These are phyloP conservation scores for Exaiptasia diaphana DNA, from an alignment of 64 coral and sea anemone genomes.

Conservation along the genomic window DNA sequence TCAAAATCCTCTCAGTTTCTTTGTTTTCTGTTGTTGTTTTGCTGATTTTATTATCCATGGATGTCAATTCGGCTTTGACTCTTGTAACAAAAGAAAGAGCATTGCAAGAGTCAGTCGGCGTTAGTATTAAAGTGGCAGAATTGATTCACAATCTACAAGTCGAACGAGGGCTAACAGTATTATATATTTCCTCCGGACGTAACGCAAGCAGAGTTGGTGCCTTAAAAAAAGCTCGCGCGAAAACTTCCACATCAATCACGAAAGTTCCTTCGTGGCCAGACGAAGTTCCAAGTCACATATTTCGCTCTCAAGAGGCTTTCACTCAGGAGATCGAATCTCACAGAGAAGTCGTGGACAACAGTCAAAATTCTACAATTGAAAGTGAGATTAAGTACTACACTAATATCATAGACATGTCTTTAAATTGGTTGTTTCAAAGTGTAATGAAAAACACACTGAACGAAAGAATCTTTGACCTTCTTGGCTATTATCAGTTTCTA, in stretches of 20 bases:
- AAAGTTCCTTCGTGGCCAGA: neutral
- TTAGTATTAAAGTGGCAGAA: constrained; percentile 6
- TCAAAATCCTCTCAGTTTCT: constrained; percentile 44
- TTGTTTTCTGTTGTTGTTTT: constrained; percentile 17
- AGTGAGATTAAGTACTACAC: constrained; percentile 30
- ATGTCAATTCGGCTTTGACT: constrained; percentile 11
- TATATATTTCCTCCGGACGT: neutral
- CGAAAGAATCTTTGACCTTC: neutral
- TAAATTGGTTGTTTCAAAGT: constrained; percentile 14
- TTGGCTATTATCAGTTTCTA: constrained; percentile 44
- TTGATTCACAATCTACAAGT: constrained; percentile 10
- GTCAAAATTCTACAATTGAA: neutral
- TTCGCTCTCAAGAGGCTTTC: neutral
- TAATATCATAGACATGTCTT: neutral
- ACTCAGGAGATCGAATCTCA: neutral
- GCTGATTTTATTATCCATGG: constrained; percentile 24
- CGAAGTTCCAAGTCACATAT: neutral
- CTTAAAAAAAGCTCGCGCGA: neutral
- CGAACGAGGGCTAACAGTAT: neutral
- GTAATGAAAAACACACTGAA: neutral
- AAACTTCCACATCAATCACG: neutral
- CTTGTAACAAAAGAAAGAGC: neutral
- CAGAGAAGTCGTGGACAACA: neutral
- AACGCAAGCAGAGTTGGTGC: neutral
- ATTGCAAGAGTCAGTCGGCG: neutral